Base-by-base conservation (phyloP, 2,113 vertebrate genomes). In the Anolis sagrei region DNA sequence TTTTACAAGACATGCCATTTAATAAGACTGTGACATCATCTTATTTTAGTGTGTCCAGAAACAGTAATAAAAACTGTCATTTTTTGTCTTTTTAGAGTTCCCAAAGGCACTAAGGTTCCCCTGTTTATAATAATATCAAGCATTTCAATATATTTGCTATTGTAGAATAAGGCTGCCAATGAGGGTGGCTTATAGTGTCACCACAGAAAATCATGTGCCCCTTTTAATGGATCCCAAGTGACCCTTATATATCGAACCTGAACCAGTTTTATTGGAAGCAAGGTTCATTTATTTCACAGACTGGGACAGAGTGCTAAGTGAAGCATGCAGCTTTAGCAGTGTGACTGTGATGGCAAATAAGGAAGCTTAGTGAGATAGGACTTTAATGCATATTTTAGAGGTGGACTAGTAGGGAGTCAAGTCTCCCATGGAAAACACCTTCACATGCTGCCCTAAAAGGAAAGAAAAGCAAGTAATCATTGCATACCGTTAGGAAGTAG, bases 401-500 rank as follows among this genome's bases (percentile, higher is more conserved):
- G 58, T 86, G 77, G 61, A 19, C 64, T 89, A 54, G 39, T 89
- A 54, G 39, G 78, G 54, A 19, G 89, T 44, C 1, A 8, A 5
- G 32, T 84, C 80, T 72, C 23, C 80, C 39, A 86, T 87, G 73
- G 73, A 61, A 85, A 82, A 90, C 86, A 85, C 85, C 78, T 87
- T 16, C 76, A 32, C 58, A 76, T 76, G 64, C 58, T 84, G 58
- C 92, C 85, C 86, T 86, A 86, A 89, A 58, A 86, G 92, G 81
- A 36, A 49, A 72, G 91, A 92, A 72, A 93, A 91, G 76, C 87
- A 89, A 91, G 87, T 87, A 95, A 94, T 76, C 91, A 90, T 95
- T 94, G 95, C 96, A 90, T 97, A 97, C 96, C 96, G 96, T 96
- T 86, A 94, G 95, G 95, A 93, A 96, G 95, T 95, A 96, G 95